Percentiles rank a stretch among this genome's conserved stretches.
Conservation (phyloP, 1,140 invertebrate species). For the Acyrthosiphon pisum region DNA sequence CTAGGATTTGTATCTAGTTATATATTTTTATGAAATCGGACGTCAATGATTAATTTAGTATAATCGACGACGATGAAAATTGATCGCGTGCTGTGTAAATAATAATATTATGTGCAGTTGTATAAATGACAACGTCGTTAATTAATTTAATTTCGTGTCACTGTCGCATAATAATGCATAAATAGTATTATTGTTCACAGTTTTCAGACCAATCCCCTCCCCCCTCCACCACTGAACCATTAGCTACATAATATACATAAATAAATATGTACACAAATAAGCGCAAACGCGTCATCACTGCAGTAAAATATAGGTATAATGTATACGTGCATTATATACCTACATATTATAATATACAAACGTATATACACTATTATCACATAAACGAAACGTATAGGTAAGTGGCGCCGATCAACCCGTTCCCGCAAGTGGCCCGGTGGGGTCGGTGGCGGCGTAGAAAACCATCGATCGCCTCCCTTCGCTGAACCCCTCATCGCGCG, state of each 20-base stretch:
- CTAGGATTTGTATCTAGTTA: too few species aligned
- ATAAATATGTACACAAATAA: neutral
- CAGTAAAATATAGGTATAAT: neutral
- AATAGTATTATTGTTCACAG: neutral
- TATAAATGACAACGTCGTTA: neutral
- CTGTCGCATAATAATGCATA: neutral
- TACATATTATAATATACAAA: neutral
- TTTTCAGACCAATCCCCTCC: neutral
- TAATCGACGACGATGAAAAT: neutral
- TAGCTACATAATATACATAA: neutral
- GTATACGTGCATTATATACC: neutral
- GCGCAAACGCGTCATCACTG: neutral
- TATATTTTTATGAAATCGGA: neutral
- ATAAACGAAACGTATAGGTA: neutral
- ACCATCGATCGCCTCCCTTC: conserved; percentile 47
- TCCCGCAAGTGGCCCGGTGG: neutral
- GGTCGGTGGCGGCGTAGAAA: conserved; percentile 5
- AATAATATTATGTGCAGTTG: neutral
- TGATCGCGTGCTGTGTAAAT: neutral
- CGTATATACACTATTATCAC: neutral
- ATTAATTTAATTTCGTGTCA: neutral
- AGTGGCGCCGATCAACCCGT: conserved; percentile 2
- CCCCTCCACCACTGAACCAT: neutral
- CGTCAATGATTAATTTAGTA: neutral
- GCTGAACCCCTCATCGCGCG: neutral